Evolutionary conservation across 2,888 invertebrate genomes (phyloP).

Genomic region (Teinopalpus imperialis): DNA sequence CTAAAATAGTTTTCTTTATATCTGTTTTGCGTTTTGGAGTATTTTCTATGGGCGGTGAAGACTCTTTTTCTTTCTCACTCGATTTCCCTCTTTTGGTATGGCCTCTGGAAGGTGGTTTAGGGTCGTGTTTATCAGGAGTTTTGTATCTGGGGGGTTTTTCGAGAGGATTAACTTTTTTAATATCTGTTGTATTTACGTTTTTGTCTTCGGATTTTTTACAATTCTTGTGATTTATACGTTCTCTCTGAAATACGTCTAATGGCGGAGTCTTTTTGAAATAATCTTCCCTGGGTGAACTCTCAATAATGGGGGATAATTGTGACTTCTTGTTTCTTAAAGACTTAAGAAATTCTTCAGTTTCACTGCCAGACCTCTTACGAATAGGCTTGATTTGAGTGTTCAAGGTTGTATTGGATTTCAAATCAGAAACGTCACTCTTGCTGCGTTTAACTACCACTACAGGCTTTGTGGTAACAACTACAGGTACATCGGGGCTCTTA

Average conservation of each 20-base stretch:
- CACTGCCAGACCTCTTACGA: conserved; percentile 83
- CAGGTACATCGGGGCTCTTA: conserved; percentile 74
- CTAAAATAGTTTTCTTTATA: conserved; percentile 57
- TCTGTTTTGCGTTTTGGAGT: conserved; percentile 71
- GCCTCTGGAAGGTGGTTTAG: conserved; percentile 59
- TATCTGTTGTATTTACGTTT: conserved; percentile 42
- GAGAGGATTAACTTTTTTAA: conserved; percentile 70
- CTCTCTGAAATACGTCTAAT: conserved; percentile 61
- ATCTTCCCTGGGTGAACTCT: conserved; percentile 87
- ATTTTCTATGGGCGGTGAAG: conserved; percentile 58
- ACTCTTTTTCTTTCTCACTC: conserved; percentile 54
- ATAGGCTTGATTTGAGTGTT: conserved; percentile 67
- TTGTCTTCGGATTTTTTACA: conserved; percentile 47
- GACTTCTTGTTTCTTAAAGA: conserved; percentile 82
- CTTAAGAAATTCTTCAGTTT: conserved; percentile 82
- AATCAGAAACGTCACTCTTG: conserved; percentile 85
- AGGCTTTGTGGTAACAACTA: conserved; percentile 71
- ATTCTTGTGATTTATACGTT: conserved; percentile 55
- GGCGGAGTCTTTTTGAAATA: conserved; percentile 81
- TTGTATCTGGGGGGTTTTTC: conserved; percentile 72
- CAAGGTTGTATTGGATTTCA: conserved; percentile 76
- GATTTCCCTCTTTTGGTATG: conserved; percentile 71
- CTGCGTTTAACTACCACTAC: conserved; percentile 77
- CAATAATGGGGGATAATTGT: conserved; percentile 90
- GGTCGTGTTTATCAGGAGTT: conserved; percentile 65